A percentile compares a stretch with the other conserved stretches of the same genome.
Evolutionary conservation across 2,888 invertebrate genomes (phyloP).

Genomic region (Philaethria dido): DNA sequence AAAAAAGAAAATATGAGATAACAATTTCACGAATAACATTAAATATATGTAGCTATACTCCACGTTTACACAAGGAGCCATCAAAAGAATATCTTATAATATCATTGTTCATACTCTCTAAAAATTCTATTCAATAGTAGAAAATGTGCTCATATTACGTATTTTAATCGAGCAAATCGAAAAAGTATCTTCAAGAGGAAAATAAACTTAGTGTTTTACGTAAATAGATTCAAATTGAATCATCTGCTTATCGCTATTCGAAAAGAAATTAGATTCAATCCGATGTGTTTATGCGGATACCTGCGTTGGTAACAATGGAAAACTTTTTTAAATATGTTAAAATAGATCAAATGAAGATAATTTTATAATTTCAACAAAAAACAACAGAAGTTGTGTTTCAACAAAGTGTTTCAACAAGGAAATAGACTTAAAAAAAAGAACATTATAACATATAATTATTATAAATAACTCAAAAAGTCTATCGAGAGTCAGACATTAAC

Average conservation of each 20-base stretch:
- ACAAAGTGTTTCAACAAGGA: too few species aligned
- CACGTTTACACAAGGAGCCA: too few species aligned
- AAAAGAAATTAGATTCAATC: neutral
- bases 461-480: too few species aligned
- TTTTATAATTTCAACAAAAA: too few species aligned
- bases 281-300: neutral
- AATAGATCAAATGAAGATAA: neutral
- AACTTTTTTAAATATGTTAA: neutral
- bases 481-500: too few species aligned
- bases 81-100: neutral
- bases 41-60: too few species aligned
- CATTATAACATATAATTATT: too few species aligned
- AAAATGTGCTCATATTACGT: neutral
- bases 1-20: neutral
- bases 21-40: neutral
- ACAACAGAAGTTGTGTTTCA: too few species aligned
- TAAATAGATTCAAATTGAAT: slow-evolving; percentile 16
- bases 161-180: slow-evolving; percentile 10
- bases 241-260: neutral
- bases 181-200: slow-evolving; percentile 10
- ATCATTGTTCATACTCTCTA: neutral
- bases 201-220: slow-evolving; percentile 2
- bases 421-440: too few species aligned
- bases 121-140: neutral
- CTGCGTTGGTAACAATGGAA: neutral